Percentiles rank a stretch among this genome's conserved stretches.
Conservation (phyloP, 2,113 vertebrate genomes). For the Cariama cristata region DNA sequence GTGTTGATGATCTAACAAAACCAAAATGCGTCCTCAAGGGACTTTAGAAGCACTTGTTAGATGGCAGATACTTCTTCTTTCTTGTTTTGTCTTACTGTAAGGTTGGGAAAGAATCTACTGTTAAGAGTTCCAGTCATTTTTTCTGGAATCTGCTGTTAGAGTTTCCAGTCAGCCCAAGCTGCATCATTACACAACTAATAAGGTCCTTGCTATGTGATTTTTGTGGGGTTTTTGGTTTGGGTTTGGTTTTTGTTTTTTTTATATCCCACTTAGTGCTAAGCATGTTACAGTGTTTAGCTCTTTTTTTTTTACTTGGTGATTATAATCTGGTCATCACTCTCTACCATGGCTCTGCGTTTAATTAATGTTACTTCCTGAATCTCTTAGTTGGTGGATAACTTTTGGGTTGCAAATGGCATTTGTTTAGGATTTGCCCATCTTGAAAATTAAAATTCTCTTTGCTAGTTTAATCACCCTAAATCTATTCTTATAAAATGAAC, state of each 20-base stretch:
- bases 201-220: not conserved
- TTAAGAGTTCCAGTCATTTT: not conserved
- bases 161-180: not conserved
- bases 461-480: not conserved
- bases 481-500: not conserved
- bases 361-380: not conserved
- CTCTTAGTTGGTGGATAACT: not conserved
- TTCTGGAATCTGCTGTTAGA: not conserved
- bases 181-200: not conserved
- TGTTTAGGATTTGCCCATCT: not conserved
- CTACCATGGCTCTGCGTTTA: not conserved
- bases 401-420: not conserved
- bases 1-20: not conserved
- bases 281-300: not conserved
- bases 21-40: not conserved
- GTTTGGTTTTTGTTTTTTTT: not conserved
- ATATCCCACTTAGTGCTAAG: not conserved
- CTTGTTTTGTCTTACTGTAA: not conserved
- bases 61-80: not conserved
- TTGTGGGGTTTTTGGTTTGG: not conserved
- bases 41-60: not conserved
- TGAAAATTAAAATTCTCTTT: not conserved
- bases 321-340: not conserved
- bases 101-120: not conserved
- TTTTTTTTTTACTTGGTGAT: not conserved